Base-by-base conservation (phyloP, 1,140 invertebrate species). In the Mercenaria mercenaria region DNA sequence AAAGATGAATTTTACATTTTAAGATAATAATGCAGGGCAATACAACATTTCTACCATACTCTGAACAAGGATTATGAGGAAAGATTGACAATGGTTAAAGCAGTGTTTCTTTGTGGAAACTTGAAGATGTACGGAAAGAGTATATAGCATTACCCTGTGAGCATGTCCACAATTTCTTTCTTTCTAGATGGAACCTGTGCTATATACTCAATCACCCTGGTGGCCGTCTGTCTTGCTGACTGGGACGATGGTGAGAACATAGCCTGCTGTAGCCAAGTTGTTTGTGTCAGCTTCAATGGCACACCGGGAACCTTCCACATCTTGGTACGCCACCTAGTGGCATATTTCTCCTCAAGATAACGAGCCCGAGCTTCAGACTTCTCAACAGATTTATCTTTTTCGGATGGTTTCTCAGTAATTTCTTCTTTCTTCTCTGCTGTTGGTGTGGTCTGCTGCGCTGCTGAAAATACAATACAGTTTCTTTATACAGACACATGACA, bases 181-280 rank as follows among this genome's bases (percentile, higher is more conserved):
- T 93, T 93, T 37, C 94, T 90, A 6, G 92, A 92, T 29, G 94
- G 93, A 26, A 95, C 92, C 74, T 96, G 94, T 91, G 98, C 98
- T 13, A 99, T 96, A 23, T 97, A 97, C 94, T 98, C 98, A 0
- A 99, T 97, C 96, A 99, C 97, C 91, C 97, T 98, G 92, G 98
- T 99, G 4, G 98, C 98, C 26, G 99, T 97, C 95, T 98, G 97
- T 41, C 99, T 97, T 0, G 98, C 98, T 67, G 98, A 97, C 67
- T 98, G 97, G 0, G 98, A 99, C 94, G 98, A 98, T 0, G 98
- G 97, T 96, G 99, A 99, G 94, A 99, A 99, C 89, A 99, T 97
- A 11, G 99, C 97, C 11, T 98, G 97, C 89, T 98, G 97, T 11
- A 99, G 96, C 99, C 99, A 99, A 6, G 98, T 98, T 0, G 97